Conservation (phyloP, 2,888 invertebrate genomes). For the Alloplasta piceator region DNA sequence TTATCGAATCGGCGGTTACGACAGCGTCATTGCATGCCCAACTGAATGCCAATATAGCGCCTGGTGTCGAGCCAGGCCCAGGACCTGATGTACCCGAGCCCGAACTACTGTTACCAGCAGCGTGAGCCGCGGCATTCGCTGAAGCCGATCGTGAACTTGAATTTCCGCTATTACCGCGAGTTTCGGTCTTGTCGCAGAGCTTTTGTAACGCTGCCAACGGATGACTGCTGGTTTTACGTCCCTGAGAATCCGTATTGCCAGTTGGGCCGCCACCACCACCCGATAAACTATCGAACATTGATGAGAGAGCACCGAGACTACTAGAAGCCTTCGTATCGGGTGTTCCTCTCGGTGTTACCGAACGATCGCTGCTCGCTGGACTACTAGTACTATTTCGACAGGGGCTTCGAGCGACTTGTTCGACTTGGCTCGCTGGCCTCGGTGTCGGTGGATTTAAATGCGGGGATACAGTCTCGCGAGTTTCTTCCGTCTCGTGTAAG, state of each 20-base stretch:
- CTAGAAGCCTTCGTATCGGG: slow-evolving; percentile 85
- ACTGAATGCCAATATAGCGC: slow-evolving; percentile 94
- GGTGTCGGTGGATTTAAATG: slow-evolving; percentile 83
- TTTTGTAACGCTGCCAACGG: slow-evolving; percentile 97
- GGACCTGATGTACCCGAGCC: slow-evolving; percentile 75
- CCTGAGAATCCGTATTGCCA: slow-evolving; percentile 84
- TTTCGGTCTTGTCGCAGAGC: slow-evolving; percentile 97
- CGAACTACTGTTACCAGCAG: slow-evolving; percentile 82
- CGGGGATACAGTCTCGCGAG: slow-evolving; percentile 80
- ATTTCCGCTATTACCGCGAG: slow-evolving; percentile 85
- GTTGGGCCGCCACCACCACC: slow-evolving; percentile 83
- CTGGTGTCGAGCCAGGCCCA: slow-evolving; percentile 87
- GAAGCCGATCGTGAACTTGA: slow-evolving; percentile 82
- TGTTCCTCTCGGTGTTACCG: slow-evolving; percentile 89
- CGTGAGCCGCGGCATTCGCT: slow-evolving; percentile 79
- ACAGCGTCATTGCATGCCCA: slow-evolving; percentile 98
- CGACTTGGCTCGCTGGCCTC: slow-evolving; percentile 84
- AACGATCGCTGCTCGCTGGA: slow-evolving; percentile 91
- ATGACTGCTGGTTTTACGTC: slow-evolving; percentile 91
- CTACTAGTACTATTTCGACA: slow-evolving; percentile 87
- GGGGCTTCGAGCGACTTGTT: slow-evolving; percentile 85
- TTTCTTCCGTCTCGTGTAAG: slow-evolving; percentile 80
- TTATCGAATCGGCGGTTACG: slow-evolving; percentile 93
- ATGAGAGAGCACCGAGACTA: slow-evolving; percentile 92
- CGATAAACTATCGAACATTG: slow-evolving; percentile 95